Base-by-base conservation (phyloP, 2,888 invertebrate genomes). In the Sinhomidia bicolor region DNA sequence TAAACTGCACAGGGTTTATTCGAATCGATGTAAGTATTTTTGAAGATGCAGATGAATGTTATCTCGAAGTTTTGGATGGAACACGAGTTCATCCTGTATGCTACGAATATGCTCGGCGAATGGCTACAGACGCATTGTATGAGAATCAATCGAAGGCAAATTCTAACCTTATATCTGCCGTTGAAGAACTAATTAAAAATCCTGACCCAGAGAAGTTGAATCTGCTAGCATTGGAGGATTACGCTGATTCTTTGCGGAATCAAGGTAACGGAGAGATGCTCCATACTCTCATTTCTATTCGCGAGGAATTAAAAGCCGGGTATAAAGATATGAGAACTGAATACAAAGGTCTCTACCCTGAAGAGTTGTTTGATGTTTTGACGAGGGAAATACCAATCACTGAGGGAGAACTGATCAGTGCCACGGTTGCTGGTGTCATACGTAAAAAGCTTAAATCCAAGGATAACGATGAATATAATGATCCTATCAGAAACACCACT, bases 1-100 rank as follows among this genome's bases (percentile, higher is more conserved):
- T 44, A 1, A 76, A 76, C 26, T 76, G 76, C n/a, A 1, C 76
- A 23, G 76, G 76, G 47, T 76, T 76, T 47, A 44, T 76, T n/a
- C 41, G 26, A 76, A 47, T 76, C 10, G 44, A 76, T 14, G 7
- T 41, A 3, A 76, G 7, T 47, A 4, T 5, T n/a, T 44, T 41
- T 1, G 14, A 36, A 76, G 1, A 26, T 23, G 26, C 47, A 14
- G 76, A 76, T 2, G n/a, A n/a, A n/a, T 23, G 47, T 1, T 76
- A 47, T 12, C 0, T 76, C 1, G 76, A 76, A 47, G 7, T 47
- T 76, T 26, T 76, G 23, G 76, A 76, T 14, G 47, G 76, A 44
- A 76, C 76, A 5, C 9, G 76, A 47, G 76, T 76, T 9, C 76
- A 76, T 26, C 76, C 76, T 12, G 47, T 23, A 14, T 76, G 23